These are phyloP conservation scores for Latrodectus hesperus DNA, from an alignment of 2,888 invertebrate genomes.

Conservation along the genomic window DNA sequence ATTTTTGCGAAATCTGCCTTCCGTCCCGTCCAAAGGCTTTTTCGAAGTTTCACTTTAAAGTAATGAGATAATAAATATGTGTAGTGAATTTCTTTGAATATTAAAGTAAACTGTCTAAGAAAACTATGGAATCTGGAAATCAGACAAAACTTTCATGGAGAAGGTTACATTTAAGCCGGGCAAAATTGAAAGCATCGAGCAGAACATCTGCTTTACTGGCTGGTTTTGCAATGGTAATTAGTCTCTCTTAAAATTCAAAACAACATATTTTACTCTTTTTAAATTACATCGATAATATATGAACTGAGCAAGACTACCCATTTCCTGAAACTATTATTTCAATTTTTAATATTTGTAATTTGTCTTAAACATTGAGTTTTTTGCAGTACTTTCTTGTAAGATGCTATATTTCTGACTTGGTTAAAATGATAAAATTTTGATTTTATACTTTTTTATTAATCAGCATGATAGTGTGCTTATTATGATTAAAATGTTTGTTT, in stretches of 20 bases:
- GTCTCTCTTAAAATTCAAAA: background rate
- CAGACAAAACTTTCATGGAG: slow-evolving; percentile 75
- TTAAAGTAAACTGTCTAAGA: background rate
- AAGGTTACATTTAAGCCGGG: slow-evolving; percentile 89
- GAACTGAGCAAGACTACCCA: too few relatives aligned
- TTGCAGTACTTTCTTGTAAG: background rate
- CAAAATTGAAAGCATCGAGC: slow-evolving; percentile 94
- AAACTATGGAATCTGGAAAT: slow-evolving; percentile 68
- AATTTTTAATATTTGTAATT: background rate
- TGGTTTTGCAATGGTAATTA: slow-evolving; percentile 93
- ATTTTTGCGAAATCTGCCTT: too few relatives aligned
- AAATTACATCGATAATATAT: background rate
- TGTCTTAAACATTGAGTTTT: background rate
- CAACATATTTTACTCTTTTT: background rate
- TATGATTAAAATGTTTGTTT: too few relatives aligned
- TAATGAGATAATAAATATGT: too few relatives aligned
- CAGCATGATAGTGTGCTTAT: too few relatives aligned
- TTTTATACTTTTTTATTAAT: too few relatives aligned
- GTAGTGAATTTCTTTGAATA: too few relatives aligned
- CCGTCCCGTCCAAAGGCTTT: too few relatives aligned
- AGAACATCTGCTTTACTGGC: slow-evolving; percentile 93
- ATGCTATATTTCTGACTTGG: background rate
- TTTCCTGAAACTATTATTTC: background rate
- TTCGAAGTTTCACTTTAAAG: too few relatives aligned
- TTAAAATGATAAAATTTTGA: too few relatives aligned